These are phyloP conservation scores for Mylabris sibirica DNA, from an alignment of 2,888 invertebrate genomes.

Conservation along the genomic window DNA sequence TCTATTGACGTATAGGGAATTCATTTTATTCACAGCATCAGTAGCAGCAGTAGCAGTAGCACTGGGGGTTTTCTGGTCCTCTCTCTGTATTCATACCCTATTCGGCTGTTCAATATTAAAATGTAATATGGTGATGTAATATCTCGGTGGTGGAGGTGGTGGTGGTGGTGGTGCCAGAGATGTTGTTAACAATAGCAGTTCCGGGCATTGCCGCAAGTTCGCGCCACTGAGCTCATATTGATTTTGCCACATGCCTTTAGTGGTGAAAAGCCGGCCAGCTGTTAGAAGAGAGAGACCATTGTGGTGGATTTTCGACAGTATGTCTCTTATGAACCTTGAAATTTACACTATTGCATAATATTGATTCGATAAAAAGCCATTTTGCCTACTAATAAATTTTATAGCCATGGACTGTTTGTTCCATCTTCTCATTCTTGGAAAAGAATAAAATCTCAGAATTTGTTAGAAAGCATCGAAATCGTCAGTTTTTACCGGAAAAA, in stretches of 20 bases:
- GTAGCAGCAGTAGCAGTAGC: neutral
- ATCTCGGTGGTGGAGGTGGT: constrained; percentile 36
- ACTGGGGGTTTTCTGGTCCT: constrained; percentile 18
- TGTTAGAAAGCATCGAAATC: neutral
- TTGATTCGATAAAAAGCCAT: neutral
- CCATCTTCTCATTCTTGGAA: neutral
- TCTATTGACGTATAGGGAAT: constrained; percentile 1
- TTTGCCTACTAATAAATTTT: neutral
- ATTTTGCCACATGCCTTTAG: constrained; percentile 55
- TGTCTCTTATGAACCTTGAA: neutral
- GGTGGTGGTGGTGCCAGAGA: constrained; percentile 36
- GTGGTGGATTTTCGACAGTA: constrained; percentile 23
- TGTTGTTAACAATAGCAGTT: constrained; percentile 57
- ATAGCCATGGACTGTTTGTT: no score
- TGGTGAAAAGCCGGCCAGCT: constrained; percentile 51
- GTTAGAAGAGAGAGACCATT: constrained; percentile 36
- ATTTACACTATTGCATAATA: neutral
- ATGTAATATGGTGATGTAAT: constrained; percentile 44
- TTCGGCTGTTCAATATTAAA: constrained; percentile 39
- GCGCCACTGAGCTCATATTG: constrained; percentile 57
- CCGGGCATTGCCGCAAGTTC: constrained; percentile 57
- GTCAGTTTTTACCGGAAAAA: constrained; percentile 19
- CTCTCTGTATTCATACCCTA: constrained; percentile 15
- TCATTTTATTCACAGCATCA: neutral
- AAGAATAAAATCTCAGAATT: neutral